Evolutionary conservation across 2,888 invertebrate species (phyloP).

Genomic region (Trachelus tabidus): DNA sequence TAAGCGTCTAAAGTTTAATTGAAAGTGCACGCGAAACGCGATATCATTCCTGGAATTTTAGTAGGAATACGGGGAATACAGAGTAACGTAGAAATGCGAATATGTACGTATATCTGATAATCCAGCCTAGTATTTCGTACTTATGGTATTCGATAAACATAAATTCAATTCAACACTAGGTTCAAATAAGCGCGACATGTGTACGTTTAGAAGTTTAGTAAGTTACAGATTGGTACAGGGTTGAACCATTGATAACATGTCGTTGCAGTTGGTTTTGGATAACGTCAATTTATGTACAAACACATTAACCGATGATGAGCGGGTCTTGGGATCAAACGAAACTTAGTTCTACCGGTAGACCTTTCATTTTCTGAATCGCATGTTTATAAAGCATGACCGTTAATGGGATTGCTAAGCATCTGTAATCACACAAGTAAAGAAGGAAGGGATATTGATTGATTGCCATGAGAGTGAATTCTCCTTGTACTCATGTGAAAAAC

Average conservation of each 20-base stretch:
- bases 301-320: not conserved
- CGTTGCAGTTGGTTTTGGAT: not conserved
- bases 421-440: slow-evolving; percentile 12
- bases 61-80: not conserved
- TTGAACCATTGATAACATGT: slow-evolving; percentile 11
- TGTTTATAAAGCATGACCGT: slow-evolving; percentile 19
- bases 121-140: not conserved
- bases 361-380: slow-evolving; percentile 7
- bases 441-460: not conserved
- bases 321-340: not conserved
- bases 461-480: not conserved
- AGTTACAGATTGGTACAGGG: slow-evolving; percentile 20
- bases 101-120: not conserved
- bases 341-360: not conserved
- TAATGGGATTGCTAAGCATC: slow-evolving; percentile 15
- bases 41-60: not conserved
- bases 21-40: not conserved
- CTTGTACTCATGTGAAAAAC: not conserved
- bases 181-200: not conserved
- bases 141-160: not conserved
- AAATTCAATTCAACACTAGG: not conserved
- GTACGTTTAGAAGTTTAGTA: not conserved
- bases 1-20: not conserved
- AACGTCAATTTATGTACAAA: not conserved
- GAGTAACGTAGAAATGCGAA: not conserved